Conservation (phyloP, 2,113 vertebrate genomes). For the Tautogolabrus adspersus region DNA sequence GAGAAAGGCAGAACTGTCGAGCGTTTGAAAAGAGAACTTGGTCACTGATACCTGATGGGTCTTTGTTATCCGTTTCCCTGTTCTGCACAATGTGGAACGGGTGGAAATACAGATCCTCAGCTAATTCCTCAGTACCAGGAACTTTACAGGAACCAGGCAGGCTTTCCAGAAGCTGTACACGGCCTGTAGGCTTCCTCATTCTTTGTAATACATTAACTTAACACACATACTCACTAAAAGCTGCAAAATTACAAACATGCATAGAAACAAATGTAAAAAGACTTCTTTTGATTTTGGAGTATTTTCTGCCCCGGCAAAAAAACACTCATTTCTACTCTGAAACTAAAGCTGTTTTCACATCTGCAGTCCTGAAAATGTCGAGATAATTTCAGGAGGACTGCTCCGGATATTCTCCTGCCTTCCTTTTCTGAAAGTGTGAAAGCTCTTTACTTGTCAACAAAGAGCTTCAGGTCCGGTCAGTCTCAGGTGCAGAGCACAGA, state of each 20-base stretch:
- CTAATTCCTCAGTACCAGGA: conserved; percentile 30
- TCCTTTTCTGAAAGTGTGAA: no score
- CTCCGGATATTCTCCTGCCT: no score
- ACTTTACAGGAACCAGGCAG: conserved; percentile 40
- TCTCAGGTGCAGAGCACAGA: no score
- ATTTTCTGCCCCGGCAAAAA: no score
- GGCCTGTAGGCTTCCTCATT: conserved; percentile 36
- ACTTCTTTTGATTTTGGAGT: no score
- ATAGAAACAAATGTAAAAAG: neutral
- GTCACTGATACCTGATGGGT: neutral
- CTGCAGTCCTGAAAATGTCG: no score
- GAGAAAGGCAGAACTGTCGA: conserved; percentile 34
- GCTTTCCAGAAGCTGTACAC: neutral
- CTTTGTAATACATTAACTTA: conserved; percentile 23
- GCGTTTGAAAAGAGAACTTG: conserved; percentile 58
- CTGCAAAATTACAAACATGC: neutral
- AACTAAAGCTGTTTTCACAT: no score
- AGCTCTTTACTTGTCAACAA: no score
- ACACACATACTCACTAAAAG: neutral
- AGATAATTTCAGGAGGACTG: no score
- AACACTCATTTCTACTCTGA: no score
- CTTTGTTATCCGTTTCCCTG: conserved; percentile 56
- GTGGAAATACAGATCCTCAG: conserved; percentile 47
- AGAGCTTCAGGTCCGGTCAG: no score
- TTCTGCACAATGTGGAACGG: conserved; percentile 56